phyloP scores from a whole-genome alignment of 2,113 vertebrate genomes.

The Aegotheles bennettii region DNA sequence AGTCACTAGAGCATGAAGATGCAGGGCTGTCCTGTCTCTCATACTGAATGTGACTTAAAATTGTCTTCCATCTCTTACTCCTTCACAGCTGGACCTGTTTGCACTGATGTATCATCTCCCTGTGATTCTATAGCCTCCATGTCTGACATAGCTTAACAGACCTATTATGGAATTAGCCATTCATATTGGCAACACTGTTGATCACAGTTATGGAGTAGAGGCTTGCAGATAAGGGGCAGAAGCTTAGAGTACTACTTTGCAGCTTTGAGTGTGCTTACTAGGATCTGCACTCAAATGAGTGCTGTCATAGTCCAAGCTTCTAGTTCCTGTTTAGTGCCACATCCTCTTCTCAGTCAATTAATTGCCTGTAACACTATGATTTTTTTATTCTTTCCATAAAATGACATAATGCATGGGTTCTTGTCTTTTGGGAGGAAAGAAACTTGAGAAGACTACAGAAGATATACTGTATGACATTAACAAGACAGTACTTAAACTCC shows the following conservation, averaged over 20 bases:
- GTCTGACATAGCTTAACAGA: not conserved
- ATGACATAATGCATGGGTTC: not conserved
- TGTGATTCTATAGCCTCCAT: not conserved
- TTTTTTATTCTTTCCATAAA: not conserved
- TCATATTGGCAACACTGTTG: not conserved
- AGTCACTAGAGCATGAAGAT: not conserved
- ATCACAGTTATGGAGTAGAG: accelerated
- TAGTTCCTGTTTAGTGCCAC: not conserved
- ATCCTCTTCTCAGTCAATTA: not conserved
- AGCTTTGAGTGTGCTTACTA: not conserved
- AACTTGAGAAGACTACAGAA: not conserved
- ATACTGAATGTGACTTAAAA: not conserved
- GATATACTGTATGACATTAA: not conserved
- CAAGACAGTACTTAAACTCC: not conserved
- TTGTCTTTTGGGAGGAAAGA: not conserved
- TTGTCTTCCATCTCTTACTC: not conserved
- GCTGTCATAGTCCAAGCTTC: not conserved
- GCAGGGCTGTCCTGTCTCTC: not conserved
- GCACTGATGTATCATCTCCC: not conserved
- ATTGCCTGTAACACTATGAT: not conserved
- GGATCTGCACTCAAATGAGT: not conserved
- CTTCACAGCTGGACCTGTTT: not conserved
- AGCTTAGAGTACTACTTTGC: not conserved
- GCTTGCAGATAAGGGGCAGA: not conserved
- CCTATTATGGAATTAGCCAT: not conserved